These are phyloP conservation scores for Carettochelys insculpta DNA, from an alignment of 2,113 vertebrate genomes.

Conservation along the genomic window DNA sequence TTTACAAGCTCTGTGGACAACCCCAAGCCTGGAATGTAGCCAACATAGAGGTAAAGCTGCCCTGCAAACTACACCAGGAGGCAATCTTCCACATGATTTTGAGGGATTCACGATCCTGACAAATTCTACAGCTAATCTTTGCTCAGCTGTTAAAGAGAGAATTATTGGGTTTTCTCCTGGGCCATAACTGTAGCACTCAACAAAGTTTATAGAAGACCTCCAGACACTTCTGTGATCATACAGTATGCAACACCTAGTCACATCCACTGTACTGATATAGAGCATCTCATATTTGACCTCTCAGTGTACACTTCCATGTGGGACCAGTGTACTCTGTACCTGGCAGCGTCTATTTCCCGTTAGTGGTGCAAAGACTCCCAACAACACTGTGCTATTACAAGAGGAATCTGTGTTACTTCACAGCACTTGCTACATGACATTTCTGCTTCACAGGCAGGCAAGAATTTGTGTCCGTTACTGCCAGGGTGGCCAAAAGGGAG, in stretches of 20 bases:
- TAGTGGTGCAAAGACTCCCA: no score
- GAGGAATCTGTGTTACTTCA: neutral
- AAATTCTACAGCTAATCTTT: neutral
- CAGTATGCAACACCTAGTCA: neutral
- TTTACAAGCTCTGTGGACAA: neutral
- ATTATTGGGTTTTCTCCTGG: neutral
- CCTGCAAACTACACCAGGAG: no score
- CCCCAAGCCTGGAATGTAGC: neutral
- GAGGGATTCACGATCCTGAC: neutral
- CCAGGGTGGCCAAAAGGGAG: rapidly evolving
- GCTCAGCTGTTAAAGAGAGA: neutral
- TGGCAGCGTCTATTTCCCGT: neutral
- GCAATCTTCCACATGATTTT: neutral
- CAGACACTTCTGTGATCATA: neutral
- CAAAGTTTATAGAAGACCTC: neutral
- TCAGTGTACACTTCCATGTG: no score
- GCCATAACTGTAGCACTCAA: no score
- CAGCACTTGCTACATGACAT: rapidly evolving
- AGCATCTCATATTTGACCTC: neutral
- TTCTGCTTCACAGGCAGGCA: no score
- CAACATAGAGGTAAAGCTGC: neutral
- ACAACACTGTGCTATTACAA: neutral
- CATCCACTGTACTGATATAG: neutral
- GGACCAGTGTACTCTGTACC: neutral
- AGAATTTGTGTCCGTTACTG: no score